Conservation (phyloP, 2,113 vertebrate species). For the Psittacula cyanocephala region DNA sequence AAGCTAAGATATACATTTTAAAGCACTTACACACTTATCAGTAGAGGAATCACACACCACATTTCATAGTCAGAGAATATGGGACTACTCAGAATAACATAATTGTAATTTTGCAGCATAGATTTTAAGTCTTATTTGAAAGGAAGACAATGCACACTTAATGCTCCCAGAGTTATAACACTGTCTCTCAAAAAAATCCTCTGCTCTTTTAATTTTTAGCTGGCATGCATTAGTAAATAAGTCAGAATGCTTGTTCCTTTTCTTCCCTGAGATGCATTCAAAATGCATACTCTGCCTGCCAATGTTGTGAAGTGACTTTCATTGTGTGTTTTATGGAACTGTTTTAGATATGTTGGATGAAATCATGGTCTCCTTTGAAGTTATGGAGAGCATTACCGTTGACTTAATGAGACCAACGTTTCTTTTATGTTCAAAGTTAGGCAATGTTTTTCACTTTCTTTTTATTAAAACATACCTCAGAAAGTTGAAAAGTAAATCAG, state of each 20-base stretch:
- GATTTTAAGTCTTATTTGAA: conserved; percentile 17
- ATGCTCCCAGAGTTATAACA: background rate
- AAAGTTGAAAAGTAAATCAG: conserved; percentile 59
- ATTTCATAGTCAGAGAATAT: background rate
- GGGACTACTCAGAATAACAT: background rate
- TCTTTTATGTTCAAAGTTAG: conserved; percentile 69
- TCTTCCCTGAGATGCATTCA: conserved; percentile 18
- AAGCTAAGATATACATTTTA: background rate
- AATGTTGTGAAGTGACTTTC: conserved; percentile 55
- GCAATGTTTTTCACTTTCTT: conserved; percentile 52
- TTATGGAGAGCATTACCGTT: conserved; percentile 66
- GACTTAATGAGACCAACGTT: conserved; percentile 64
- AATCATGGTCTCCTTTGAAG: conserved; percentile 65
- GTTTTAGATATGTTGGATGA: conserved; percentile 49
- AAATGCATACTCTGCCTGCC: conserved; percentile 29
- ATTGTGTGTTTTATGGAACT: conserved; percentile 56
- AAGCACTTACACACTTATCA: background rate
- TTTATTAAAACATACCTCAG: conserved; percentile 41
- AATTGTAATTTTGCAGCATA: background rate
- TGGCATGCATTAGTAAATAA: conserved; percentile 9
- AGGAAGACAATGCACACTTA: background rate
- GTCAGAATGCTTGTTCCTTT: background rate
- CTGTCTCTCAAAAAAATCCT: background rate
- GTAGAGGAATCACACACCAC: background rate
- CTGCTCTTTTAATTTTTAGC: background rate